Base-by-base conservation (phyloP, 2,113 vertebrate species). In the Myotis brandtii region DNA sequence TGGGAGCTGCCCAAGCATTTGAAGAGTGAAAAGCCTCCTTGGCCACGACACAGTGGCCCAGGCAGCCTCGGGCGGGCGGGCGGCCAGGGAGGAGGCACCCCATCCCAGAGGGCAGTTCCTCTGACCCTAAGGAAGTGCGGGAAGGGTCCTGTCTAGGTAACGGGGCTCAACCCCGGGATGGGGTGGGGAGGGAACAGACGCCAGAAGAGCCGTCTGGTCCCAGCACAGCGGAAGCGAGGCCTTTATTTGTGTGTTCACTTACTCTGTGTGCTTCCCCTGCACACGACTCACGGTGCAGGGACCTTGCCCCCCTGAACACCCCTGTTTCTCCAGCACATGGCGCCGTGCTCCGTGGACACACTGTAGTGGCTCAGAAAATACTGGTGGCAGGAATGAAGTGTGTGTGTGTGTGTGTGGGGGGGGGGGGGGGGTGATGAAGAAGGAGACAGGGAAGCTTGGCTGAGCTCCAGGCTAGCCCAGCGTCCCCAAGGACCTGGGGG, bases 261-360 rank as follows among this genome's bases (percentile, higher is more conserved):
- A 23, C 69, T 48, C 2, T 6, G n/a, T 3, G 2, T 9, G 46
- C 40, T 1, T 9, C 34, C 13, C 3, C 18, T 1, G 30, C 66
- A 20, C 21, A 10, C 0, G 5, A 17, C 37, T 54, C 34, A 0
- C 2, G 23, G 48, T 2, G 54, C 48, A 3, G 69, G 13, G 54
- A 4, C 66, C 37, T 20, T 4, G 25, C 9, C 0, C 0, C 30
- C 52, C 20, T 3, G 3, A 25, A 21, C 6, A 14, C 14, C 3
- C 0, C 82, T 5, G 62, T 9, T 46, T 48, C 37, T 52, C 82
- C 13, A 4, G 59, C 3, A 4, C 43, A 54, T 5, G 10, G 16
- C 32, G 0, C 11, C 14, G 3, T 0, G 0, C 50, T 62, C 0
- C 0, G 9, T 0, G 0, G 18, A 16, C 0, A 0, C 25, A 1